Conservation (phyloP, 2,797 vertebrate genomes). For the Australoheros facetus region DNA sequence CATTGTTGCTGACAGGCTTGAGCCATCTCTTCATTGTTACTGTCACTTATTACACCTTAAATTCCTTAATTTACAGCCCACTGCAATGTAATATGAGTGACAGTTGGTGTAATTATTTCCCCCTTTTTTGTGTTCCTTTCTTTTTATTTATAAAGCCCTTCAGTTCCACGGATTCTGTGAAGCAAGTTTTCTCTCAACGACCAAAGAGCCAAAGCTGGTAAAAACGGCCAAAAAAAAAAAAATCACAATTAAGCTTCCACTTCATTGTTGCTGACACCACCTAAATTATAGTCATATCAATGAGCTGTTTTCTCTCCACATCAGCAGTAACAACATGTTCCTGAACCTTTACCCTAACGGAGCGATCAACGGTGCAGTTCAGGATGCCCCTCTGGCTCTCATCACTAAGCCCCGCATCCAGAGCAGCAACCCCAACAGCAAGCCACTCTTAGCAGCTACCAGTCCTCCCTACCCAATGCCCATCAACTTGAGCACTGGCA, state of each 20-base stretch:
- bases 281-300: constrained; percentile 76
- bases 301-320: constrained; percentile 77
- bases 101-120: constrained; percentile 68
- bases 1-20: constrained; percentile 53
- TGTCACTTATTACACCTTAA: constrained; percentile 62
- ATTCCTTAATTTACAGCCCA: constrained; percentile 58
- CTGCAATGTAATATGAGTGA: constrained; percentile 65
- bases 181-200: constrained; percentile 83
- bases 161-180: constrained; percentile 85
- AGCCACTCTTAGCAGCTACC: constrained; percentile 70
- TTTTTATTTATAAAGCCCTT: constrained; percentile 58
- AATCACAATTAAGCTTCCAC: constrained; percentile 80
- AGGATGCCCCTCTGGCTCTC: constrained; percentile 93
- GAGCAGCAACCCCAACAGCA: constrained; percentile 80
- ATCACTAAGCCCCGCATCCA: constrained; percentile 86
- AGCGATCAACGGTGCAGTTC: constrained; percentile 84
- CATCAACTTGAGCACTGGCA: constrained; percentile 85
- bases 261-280: constrained; percentile 73
- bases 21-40: constrained; percentile 60
- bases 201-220: constrained; percentile 83
- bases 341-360: constrained; percentile 86
- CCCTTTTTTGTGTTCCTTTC: constrained; percentile 27
- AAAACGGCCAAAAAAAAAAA: constrained; percentile 55
- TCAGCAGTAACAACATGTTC: constrained; percentile 87
- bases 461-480: constrained; percentile 80